These are phyloP conservation scores for Oreochromis aureus DNA, from an alignment of 2,113 vertebrate genomes.

Conservation along the genomic window DNA sequence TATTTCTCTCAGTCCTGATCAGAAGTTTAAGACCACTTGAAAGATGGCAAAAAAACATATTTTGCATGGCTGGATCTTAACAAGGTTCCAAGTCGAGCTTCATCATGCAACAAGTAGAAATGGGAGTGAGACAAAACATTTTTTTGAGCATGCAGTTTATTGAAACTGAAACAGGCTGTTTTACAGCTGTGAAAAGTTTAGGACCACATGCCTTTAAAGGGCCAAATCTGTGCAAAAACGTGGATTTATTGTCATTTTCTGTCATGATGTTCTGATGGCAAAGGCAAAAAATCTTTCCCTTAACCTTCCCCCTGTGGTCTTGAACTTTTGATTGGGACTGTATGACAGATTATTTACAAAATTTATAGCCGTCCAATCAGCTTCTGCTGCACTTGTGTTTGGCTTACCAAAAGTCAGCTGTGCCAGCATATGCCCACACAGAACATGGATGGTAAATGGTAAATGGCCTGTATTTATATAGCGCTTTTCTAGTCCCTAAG, in stretches of 20 bases:
- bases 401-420: background rate
- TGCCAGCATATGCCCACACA: background rate
- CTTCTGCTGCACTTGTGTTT: background rate
- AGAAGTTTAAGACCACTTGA: background rate
- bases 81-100: background rate
- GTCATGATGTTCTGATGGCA: background rate
- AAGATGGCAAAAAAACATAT: background rate
- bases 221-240: background rate
- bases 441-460: background rate
- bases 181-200: background rate
- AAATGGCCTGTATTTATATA: too few species aligned
- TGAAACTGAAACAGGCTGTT: background rate
- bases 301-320: accelerated
- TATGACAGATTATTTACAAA: background rate
- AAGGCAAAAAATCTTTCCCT: background rate
- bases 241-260: background rate
- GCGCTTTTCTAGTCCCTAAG: too few species aligned
- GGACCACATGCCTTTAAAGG: background rate
- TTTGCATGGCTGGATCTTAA: background rate
- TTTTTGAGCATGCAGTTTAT: accelerated
- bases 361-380: background rate
- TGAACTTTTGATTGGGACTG: background rate
- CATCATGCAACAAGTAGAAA: background rate
- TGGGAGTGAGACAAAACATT: background rate
- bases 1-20: background rate